These are phyloP conservation scores for Mionectes macconnelli DNA, from an alignment of 2,113 vertebrate species.

Conservation along the genomic window DNA sequence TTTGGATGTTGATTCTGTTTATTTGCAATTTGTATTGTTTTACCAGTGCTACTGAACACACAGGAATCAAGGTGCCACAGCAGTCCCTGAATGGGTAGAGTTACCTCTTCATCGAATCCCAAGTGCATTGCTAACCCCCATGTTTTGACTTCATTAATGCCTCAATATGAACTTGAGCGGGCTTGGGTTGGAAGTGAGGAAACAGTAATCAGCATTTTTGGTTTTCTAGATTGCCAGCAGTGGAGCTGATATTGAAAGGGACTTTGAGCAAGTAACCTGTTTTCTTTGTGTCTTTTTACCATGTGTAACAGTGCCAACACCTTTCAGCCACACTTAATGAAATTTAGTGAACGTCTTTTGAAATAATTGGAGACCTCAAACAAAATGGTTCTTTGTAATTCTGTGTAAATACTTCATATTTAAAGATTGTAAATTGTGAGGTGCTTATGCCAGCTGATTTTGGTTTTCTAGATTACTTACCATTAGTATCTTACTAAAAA, in stretches of 20 bases:
- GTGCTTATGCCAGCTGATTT: not conserved
- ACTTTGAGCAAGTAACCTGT: not conserved
- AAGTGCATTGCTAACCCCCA: not conserved
- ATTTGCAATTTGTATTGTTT: not conserved
- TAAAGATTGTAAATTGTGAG: not conserved
- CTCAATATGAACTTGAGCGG: not conserved
- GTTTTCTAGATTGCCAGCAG: constrained; percentile 3
- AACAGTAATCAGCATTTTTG: not conserved
- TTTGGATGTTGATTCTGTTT: not conserved
- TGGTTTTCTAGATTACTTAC: constrained; percentile 3
- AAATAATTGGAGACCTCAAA: not conserved
- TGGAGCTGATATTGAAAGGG: constrained; percentile 11
- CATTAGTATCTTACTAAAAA: not conserved
- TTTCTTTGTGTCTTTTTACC: not conserved
- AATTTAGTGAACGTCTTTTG: not conserved
- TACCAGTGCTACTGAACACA: not conserved
- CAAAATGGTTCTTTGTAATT: not conserved
- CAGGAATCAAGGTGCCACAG: not conserved
- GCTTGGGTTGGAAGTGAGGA: not conserved
- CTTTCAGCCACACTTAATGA: not conserved
- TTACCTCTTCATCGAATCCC: not conserved
- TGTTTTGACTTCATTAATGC: not conserved
- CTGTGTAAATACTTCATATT: not conserved
- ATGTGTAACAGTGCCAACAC: not conserved
- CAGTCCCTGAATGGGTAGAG: not conserved